Evolutionary conservation across 1,140 invertebrate genomes (phyloP).

Genomic region (Mycetomoellerius zeteki): DNA sequence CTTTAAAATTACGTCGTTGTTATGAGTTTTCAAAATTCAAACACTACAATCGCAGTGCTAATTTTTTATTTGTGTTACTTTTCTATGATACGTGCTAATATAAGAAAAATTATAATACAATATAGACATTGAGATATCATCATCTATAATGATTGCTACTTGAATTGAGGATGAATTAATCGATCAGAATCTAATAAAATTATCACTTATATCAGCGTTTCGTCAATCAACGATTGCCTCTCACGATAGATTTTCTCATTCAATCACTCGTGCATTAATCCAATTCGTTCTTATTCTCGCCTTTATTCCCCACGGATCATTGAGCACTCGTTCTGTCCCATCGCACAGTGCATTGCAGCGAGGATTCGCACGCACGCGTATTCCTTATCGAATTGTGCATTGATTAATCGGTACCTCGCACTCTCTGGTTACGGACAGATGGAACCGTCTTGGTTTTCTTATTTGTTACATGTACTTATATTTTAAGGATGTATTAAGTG

Average conservation of each 20-base stretch:
- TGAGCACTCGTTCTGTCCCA: slow-evolving; percentile 35
- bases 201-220: neutral
- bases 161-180: slow-evolving; percentile 32
- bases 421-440: slow-evolving; percentile 10
- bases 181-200: slow-evolving; percentile 43
- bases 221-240: neutral
- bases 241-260: slow-evolving; percentile 52
- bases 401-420: slow-evolving; percentile 29
- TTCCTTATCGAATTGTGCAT: slow-evolving; percentile 32
- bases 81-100: no score
- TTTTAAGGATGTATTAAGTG: no score
- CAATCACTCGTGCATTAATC: slow-evolving; percentile 71
- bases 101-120: neutral
- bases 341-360: neutral
- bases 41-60: no score
- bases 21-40: no score
- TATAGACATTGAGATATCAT: neutral
- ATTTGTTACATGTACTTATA: neutral
- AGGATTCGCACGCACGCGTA: neutral
- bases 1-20: no score
- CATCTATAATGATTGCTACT: neutral
- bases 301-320: slow-evolving; percentile 52
- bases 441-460: neutral
- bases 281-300: slow-evolving; percentile 69
- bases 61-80: no score